Evolutionary conservation across 2,888 invertebrate genomes (phyloP).

Genomic region (Pachliopta kotzebuea): DNA sequence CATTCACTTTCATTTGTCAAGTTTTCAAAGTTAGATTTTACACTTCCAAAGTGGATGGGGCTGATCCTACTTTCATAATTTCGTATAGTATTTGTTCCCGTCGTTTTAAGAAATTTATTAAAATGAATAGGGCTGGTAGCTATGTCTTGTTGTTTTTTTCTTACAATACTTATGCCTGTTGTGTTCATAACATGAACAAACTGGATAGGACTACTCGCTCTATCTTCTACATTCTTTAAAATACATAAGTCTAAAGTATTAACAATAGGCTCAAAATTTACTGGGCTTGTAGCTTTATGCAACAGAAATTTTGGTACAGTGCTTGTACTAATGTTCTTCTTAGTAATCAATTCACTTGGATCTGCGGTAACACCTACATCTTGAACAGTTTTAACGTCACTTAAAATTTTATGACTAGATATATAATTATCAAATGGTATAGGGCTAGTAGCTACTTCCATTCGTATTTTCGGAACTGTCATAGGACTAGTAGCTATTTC

Average conservation of each 20-base stretch:
- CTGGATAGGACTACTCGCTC: conserved; percentile 31
- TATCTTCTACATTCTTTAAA: background rate
- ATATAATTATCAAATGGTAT: conserved; percentile 10
- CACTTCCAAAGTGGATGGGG: conserved; percentile 24
- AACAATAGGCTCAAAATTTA: background rate
- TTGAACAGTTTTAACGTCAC: conserved; percentile 4
- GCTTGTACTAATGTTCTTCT: conserved; percentile 10
- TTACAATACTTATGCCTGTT: background rate
- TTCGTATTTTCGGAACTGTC: conserved; percentile 22
- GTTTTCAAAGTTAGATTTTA: conserved; percentile 25
- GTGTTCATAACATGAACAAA: background rate
- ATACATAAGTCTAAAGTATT: background rate
- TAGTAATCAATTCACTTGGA: conserved; percentile 1
- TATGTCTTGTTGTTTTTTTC: conserved; percentile 8
- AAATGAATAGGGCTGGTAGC: conserved; percentile 32
- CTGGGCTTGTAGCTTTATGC: conserved; percentile 31
- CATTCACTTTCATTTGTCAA: conserved; percentile 34
- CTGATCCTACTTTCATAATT: conserved; percentile 27
- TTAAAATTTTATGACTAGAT: background rate
- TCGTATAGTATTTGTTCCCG: conserved; percentile 10
- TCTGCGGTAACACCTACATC: conserved; percentile 3
- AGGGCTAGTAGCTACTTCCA: conserved; percentile 29
- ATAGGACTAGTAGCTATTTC: conserved; percentile 42
- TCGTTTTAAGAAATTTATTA: conserved; percentile 9
- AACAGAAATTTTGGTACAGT: background rate